Base-by-base conservation (phyloP, 2,888 invertebrate species). In the Boloria selene region DNA sequence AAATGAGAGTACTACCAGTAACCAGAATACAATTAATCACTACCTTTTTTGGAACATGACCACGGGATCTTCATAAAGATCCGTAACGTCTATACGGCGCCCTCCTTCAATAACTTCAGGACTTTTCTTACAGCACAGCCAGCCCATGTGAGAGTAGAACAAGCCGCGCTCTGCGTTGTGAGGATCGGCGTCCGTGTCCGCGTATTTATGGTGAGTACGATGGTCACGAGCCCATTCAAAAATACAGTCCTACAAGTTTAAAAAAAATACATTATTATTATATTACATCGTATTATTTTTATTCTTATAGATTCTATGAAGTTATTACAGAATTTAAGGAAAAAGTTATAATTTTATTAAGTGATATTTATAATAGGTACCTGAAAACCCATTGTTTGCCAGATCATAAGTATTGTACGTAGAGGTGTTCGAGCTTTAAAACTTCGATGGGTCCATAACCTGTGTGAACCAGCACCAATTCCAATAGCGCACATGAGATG, bases 71-170 rank as follows among this genome's bases (percentile, higher is more conserved):
- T 93, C 93, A 61, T 95, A 94, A 53, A 98, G 90, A 82, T 98
- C 98, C 49, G 93, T 95, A 90, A 98, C 93, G 79, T 98, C 97
- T 26, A 98, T 93, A 31, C 94, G 93, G 73, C 95, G 95, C 50
- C 98, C 98, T 75, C 96, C 97, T 52, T 86, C 93, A 52, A 95
- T 94, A 42, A 98, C 97, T 77, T 97, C 97, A 0, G 95, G 96
- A 81, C 98, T 97, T 83, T 98, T 98, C 77, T 95, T 95, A 74
- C 95, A 93, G 87, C 98, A 93, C 62, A 98, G 90, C 98, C 98
- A 98, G 58, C 98, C 98, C 90, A 98, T 96, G 83, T 98, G 98
- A 0, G 98, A 95, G 90, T 97, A 98, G 93, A 98, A 98, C 84
- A 98, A 96, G 0, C 98, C 98, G 62, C 98, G 93, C 56, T 94